These are phyloP conservation scores for Drosophila ficusphila DNA, from an alignment of 1,140 invertebrate species.

Conservation along the genomic window DNA sequence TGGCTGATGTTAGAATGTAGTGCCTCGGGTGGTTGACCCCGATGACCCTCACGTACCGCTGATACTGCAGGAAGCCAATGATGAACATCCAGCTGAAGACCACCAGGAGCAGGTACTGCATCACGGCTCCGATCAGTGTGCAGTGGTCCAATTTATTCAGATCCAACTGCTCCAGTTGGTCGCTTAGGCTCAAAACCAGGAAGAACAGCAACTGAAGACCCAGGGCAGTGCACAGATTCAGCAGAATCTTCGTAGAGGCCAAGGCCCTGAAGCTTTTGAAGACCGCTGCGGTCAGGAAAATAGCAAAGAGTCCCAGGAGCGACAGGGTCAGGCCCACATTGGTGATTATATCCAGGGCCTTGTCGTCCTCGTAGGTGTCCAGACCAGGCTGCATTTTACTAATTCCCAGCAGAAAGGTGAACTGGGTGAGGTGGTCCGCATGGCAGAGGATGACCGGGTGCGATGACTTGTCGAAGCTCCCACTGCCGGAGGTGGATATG, in stretches of 20 bases:
- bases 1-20: constrained; percentile 85
- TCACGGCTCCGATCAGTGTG: constrained; percentile 85
- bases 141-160: constrained; percentile 65
- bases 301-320: constrained; percentile 85
- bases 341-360: constrained; percentile 86
- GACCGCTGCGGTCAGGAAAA: constrained; percentile 86
- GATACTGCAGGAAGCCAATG: constrained; percentile 87
- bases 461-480: neutral
- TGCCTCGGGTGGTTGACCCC: constrained; percentile 85
- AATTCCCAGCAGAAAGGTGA: constrained; percentile 85
- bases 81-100: constrained; percentile 89
- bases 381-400: constrained; percentile 13
- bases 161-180: constrained; percentile 23
- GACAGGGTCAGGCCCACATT: constrained; percentile 86
- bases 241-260: constrained; percentile 87
- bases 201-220: constrained; percentile 86
- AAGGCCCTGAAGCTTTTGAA: constrained; percentile 87
- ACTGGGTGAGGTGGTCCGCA: constrained; percentile 87
- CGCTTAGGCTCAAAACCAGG: constrained; percentile 42
- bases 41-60: constrained; percentile 87
- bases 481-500: constrained; percentile 22
- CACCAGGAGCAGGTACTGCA: constrained; percentile 87
- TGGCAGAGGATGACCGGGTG: constrained; percentile 83
- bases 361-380: constrained; percentile 77
- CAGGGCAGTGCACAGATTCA: constrained; percentile 86